Conservation (phyloP, 1,140 invertebrate genomes). For the Bombus difficillimus region DNA sequence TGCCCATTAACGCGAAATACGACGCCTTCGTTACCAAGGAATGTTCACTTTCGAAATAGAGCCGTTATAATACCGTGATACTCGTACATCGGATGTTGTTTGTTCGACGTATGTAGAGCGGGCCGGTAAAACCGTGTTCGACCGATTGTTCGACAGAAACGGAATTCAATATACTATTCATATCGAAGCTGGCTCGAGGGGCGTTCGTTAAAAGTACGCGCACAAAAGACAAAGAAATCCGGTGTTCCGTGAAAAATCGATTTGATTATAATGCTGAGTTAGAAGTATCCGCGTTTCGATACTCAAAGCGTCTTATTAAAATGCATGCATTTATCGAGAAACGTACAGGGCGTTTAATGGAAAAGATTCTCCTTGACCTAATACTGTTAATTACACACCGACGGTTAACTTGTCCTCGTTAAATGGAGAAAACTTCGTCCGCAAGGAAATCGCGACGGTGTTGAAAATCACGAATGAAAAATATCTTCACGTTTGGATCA, state of each 20-base stretch:
- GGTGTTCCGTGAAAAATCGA: not conserved
- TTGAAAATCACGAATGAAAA: not conserved
- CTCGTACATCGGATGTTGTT: not conserved
- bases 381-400: constrained; percentile 30
- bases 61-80: not conserved
- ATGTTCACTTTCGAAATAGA: constrained; percentile 54
- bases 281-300: constrained; percentile 7
- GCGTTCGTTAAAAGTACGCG: not conserved
- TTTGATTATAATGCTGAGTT: not conserved
- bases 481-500: not conserved
- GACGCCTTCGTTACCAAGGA: constrained; percentile 11
- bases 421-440: not conserved
- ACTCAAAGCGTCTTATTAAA: constrained; percentile 9
- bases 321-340: constrained; percentile 1
- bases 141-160: not conserved
- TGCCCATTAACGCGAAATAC: constrained; percentile 56
- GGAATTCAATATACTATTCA: not conserved
- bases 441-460: not conserved
- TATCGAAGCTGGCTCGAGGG: not conserved
- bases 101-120: not conserved
- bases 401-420: not conserved
- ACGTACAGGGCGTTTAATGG: not conserved
- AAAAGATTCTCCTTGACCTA: constrained; percentile 15
- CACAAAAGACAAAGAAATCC: not conserved
- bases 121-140: not conserved